Percentiles rank a stretch among this genome's conserved stretches.
Evolutionary conservation across 1,140 invertebrate species (phyloP).

Genomic region (Ostrea denselamellosa): DNA sequence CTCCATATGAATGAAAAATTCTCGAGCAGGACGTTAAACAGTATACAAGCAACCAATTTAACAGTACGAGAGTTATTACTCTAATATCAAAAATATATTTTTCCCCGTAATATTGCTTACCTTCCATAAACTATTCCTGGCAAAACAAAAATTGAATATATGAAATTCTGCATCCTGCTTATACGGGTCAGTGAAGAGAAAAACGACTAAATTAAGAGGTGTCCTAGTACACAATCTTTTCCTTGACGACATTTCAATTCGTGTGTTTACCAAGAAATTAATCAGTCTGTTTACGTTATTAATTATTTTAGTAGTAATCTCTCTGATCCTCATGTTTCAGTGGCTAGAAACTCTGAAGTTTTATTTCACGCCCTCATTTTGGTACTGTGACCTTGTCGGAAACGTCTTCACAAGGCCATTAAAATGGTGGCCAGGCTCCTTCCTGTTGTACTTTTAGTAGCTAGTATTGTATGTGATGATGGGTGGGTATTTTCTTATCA

Average conservation of each 20-base stretch:
- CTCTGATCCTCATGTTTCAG: not conserved
- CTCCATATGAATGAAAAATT: no score
- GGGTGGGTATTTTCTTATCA: not conserved
- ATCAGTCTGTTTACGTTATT: not conserved
- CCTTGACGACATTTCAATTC: conserved; percentile 5
- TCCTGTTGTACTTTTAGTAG: not conserved
- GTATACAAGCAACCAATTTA: no score
- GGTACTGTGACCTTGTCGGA: not conserved
- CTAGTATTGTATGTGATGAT: not conserved
- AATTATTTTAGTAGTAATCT: not conserved
- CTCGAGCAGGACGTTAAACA: no score
- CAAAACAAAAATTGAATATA: not conserved
- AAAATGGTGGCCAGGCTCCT: not conserved
- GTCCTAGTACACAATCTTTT: not conserved
- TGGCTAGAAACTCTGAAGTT: not conserved
- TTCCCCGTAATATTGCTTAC: not conserved
- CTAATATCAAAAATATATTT: no score
- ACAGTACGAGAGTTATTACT: no score
- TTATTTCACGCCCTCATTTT: not conserved
- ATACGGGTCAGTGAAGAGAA: not conserved
- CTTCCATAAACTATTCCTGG: conserved; percentile 34
- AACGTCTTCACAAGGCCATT: not conserved
- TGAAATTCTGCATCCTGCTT: not conserved
- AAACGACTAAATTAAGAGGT: not conserved
- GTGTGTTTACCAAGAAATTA: not conserved